A percentile compares a stretch with the other conserved stretches of the same genome.
Conservation (phyloP, 2,888 invertebrate genomes). For the Pyrrhosoma nymphula region DNA sequence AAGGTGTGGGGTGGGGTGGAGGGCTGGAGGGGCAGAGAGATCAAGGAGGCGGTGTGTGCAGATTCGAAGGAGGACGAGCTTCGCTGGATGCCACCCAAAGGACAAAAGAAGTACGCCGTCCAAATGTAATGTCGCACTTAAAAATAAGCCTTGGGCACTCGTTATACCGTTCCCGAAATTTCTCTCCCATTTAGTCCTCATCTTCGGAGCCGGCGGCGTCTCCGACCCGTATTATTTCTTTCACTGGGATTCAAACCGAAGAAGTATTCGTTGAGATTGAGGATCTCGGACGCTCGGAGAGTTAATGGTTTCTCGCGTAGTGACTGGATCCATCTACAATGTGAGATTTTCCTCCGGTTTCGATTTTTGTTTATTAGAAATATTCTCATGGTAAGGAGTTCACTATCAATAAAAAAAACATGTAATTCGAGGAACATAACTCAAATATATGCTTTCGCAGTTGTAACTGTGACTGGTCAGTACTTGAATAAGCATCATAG, state of each 20-base stretch:
- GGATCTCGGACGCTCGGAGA: too few species aligned
- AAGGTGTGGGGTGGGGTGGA: background rate
- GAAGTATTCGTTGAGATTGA: too few species aligned
- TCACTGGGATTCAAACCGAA: background rate
- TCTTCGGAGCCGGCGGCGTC: background rate
- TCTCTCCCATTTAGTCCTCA: background rate
- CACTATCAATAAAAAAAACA: too few species aligned
- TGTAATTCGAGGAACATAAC: too few species aligned
- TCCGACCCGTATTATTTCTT: background rate
- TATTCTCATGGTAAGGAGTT: too few species aligned
- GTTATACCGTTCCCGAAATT: constrained; percentile 52
- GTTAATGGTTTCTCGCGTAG: too few species aligned
- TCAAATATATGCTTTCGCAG: too few species aligned
- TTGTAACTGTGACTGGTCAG: too few species aligned
- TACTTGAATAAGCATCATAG: too few species aligned
- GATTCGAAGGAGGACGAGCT: constrained; percentile 29
- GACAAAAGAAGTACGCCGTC: constrained; percentile 62
- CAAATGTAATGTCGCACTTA: constrained; percentile 59
- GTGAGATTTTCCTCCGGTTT: too few species aligned
- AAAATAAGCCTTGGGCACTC: constrained; percentile 58
- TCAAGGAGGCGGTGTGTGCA: background rate
- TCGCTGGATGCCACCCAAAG: constrained; percentile 62
- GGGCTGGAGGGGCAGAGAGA: background rate
- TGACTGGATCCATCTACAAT: too few species aligned
- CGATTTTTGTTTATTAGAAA: too few species aligned